Conservation (phyloP, 2,797 vertebrate species). For the Delichon dasypus region DNA sequence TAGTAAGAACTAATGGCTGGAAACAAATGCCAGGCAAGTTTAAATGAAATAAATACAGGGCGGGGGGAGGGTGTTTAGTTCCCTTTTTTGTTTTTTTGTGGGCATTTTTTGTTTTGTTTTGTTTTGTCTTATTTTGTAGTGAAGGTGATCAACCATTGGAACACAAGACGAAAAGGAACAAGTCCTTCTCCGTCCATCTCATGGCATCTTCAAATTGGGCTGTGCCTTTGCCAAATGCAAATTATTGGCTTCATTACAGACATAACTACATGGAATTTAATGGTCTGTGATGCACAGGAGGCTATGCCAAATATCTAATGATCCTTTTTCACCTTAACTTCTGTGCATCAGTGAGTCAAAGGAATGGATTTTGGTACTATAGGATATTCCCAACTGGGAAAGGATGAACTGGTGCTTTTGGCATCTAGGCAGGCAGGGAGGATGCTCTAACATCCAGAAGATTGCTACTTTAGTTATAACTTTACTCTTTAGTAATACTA, state of each 20-base stretch:
- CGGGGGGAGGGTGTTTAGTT: too few relatives aligned
- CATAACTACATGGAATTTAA: conserved; percentile 2
- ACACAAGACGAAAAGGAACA: background rate
- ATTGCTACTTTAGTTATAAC: background rate
- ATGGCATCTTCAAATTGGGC: background rate
- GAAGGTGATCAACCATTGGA: background rate
- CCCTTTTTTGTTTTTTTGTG: background rate
- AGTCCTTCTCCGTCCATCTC: background rate
- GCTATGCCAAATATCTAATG: background rate
- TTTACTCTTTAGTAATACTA: background rate
- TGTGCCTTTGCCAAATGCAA: background rate
- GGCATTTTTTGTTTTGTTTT: background rate
- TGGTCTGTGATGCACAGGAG: background rate
- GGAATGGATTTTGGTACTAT: background rate
- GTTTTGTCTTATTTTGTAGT: background rate
- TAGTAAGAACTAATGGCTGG: background rate
- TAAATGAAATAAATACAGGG: background rate
- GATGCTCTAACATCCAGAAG: background rate
- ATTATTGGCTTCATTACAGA: conserved; percentile 24
- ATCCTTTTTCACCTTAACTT: conserved; percentile 10
- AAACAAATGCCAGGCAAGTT: background rate
- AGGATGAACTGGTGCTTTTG: background rate
- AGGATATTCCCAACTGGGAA: background rate
- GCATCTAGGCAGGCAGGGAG: background rate
- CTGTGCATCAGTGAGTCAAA: background rate